Percentiles rank a stretch among this genome's conserved stretches.
phyloP scores from a whole-genome alignment of 2,888 invertebrate genomes.

The Rhingia rostrata region DNA sequence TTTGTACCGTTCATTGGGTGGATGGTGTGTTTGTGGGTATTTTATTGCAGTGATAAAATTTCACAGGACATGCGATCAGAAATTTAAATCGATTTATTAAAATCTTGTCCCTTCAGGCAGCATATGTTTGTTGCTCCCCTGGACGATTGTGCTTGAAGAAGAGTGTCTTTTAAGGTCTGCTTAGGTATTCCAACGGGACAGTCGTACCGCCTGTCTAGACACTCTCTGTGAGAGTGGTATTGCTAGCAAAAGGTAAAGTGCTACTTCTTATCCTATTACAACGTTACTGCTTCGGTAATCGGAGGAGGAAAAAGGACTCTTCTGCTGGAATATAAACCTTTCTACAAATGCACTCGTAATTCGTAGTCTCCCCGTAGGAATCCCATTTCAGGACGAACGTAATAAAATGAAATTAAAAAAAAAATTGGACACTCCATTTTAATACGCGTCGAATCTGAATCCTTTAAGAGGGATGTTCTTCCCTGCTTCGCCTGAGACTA shows the following conservation, averaged over 20 bases:
- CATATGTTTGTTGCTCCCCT: conserved; percentile 56
- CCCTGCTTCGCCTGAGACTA: neutral
- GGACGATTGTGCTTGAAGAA: conserved; percentile 7
- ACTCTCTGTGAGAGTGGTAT: conserved; percentile 9
- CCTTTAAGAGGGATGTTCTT: conserved; percentile 25
- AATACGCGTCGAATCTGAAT: conserved; percentile 21
- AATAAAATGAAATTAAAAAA: conserved; percentile 56
- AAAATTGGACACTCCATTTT: conserved; percentile 57
- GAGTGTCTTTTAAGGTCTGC: conserved; percentile 62
- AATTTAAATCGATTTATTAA: conserved; percentile 82
- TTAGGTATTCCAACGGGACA: conserved; percentile 60
- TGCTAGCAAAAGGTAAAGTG: neutral
- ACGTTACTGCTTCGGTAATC: conserved; percentile 61
- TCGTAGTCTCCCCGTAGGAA: conserved; percentile 12
- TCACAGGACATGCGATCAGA: conserved; percentile 79
- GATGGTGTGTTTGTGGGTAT: conserved; percentile 46
- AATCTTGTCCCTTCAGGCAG: conserved; percentile 72
- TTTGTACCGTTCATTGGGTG: conserved; percentile 16
- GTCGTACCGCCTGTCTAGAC: conserved; percentile 63
- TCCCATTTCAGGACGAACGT: conserved; percentile 16
- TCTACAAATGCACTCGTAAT: conserved; percentile 61
- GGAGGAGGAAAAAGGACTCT: conserved; percentile 63
- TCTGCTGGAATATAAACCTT: conserved; percentile 51
- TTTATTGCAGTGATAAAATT: conserved; percentile 66
- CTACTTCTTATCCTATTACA: conserved; percentile 71